Percentiles rank a stretch among this genome's conserved stretches.
Conservation (phyloP, 2,888 invertebrate species). For the Auanema sp. region DNA sequence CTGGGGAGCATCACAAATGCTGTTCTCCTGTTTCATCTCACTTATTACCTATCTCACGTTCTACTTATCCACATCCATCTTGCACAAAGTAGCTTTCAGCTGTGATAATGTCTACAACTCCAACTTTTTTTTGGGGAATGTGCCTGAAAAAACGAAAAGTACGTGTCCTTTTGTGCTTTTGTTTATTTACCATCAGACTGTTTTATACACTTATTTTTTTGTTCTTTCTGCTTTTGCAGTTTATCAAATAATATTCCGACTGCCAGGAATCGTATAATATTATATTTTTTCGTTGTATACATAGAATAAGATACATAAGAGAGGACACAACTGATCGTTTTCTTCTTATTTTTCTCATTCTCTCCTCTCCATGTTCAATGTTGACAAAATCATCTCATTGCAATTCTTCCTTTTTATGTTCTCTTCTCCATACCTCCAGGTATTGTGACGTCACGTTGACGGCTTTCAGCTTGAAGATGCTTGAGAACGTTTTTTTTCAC, state of each 20-base stretch:
- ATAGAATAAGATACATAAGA: constrained; percentile 1
- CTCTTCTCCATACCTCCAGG: no score
- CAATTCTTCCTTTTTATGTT: constrained; percentile 2
- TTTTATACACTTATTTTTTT: neutral
- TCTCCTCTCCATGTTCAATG: neutral
- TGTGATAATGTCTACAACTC: constrained; percentile 1
- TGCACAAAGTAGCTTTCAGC: neutral
- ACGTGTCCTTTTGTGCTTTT: no score
- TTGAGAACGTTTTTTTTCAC: no score
- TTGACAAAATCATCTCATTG: neutral
- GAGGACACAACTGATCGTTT: neutral
- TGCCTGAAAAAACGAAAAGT: constrained; percentile 1
- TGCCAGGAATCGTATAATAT: neutral
- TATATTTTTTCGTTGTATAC: neutral
- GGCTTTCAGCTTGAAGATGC: no score
- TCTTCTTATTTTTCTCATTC: neutral
- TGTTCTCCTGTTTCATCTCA: no score
- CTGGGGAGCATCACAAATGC: no score
- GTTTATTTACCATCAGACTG: no score
- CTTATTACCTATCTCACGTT: no score
- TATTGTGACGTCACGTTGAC: no score
- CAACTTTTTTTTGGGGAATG: neutral
- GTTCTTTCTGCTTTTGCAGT: constrained; percentile 2
- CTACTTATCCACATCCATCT: no score
- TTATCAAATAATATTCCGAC: neutral